These are phyloP conservation scores for Willowsia nigromaculata DNA, from an alignment of 2,888 invertebrate genomes.

Conservation along the genomic window DNA sequence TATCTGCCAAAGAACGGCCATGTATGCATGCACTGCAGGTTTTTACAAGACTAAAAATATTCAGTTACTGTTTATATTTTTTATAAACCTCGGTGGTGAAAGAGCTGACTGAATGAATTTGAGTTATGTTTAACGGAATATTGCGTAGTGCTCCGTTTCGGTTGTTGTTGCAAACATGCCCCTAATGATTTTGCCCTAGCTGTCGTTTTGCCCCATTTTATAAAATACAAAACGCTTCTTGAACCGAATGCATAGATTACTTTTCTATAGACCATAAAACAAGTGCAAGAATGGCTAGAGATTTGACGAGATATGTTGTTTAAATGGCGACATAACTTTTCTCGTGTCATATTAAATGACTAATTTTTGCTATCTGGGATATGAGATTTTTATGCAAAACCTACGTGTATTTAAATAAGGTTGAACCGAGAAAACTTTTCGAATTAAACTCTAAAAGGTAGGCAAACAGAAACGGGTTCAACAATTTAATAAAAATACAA, in stretches of 20 bases:
- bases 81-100: background rate
- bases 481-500: background rate
- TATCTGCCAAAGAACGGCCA: background rate
- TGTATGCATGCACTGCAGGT: background rate
- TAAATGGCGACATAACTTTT: constrained; percentile 22
- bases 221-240: background rate
- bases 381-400: background rate
- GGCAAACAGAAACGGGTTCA: background rate
- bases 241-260: background rate
- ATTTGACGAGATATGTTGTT: background rate
- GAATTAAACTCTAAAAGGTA: too few relatives aligned
- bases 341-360: constrained; percentile 16
- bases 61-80: background rate
- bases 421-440: too few relatives aligned
- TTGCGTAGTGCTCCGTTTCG: background rate
- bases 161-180: background rate
- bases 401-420: too few relatives aligned
- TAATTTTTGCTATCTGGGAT: background rate
- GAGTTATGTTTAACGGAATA: background rate
- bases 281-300: background rate
- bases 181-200: constrained; percentile 34
- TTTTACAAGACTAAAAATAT: background rate
- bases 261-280: background rate
- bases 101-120: background rate
- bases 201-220: constrained; percentile 15